phyloP scores from a whole-genome alignment of 2,888 invertebrate species.

The Watsonalla binaria region DNA sequence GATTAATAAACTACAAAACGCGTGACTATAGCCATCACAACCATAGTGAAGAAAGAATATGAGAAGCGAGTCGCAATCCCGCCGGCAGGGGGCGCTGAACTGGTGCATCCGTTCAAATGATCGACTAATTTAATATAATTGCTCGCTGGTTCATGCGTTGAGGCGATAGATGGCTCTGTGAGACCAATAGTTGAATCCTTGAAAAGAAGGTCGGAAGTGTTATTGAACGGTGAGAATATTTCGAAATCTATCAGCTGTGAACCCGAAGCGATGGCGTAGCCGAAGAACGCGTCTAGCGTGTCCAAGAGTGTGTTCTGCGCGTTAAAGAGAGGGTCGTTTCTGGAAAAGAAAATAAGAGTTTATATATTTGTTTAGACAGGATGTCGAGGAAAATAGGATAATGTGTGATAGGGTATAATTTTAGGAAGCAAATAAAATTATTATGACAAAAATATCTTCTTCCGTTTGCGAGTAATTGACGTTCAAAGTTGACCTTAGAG shows the following conservation, averaged over 20 bases:
- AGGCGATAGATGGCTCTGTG: constrained; percentile 52
- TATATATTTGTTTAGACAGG: no score
- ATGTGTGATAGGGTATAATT: no score
- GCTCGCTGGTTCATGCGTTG: constrained; percentile 57
- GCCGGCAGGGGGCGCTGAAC: constrained; percentile 29
- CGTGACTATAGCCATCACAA: constrained; percentile 37
- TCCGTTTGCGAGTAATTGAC: no score
- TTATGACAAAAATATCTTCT: no score
- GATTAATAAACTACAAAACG: constrained; percentile 35
- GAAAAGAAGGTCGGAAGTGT: constrained; percentile 76
- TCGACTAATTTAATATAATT: constrained; percentile 79
- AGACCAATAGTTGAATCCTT: constrained; percentile 80
- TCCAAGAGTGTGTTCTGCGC: constrained; percentile 59
- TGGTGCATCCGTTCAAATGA: constrained; percentile 58
- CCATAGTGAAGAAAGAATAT: constrained; percentile 42
- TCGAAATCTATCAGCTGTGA: constrained; percentile 66
- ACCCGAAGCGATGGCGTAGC: constrained; percentile 53
- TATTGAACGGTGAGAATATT: constrained; percentile 79
- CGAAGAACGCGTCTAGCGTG: constrained; percentile 71
- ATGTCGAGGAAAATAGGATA: no score
- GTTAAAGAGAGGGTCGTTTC: constrained; percentile 51
- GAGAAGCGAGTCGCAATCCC: constrained; percentile 33
- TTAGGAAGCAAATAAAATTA: no score
- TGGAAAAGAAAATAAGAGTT: constrained; percentile 24
- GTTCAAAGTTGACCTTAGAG: no score